phyloP scores from a whole-genome alignment of 2,888 invertebrate species.

The Pandemis corylana region DNA sequence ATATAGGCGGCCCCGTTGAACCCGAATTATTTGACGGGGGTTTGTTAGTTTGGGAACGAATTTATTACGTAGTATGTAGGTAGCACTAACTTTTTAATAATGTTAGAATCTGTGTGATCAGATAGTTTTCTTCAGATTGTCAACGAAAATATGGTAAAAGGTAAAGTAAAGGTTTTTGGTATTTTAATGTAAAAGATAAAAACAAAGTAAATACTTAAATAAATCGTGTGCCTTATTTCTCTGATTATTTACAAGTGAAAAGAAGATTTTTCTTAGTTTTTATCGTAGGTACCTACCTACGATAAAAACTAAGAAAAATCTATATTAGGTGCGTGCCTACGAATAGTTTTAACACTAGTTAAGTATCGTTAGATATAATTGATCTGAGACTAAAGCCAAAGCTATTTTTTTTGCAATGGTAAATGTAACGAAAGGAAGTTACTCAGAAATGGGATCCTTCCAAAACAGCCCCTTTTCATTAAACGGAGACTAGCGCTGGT shows the following conservation, averaged over 20 bases:
- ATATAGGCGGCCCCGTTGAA: slow-evolving; percentile 58
- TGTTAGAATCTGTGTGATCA: not conserved
- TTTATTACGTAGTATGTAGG: not conserved
- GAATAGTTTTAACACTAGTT: not conserved
- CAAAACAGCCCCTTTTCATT: slow-evolving; percentile 41
- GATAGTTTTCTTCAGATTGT: not conserved
- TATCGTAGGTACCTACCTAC: no score
- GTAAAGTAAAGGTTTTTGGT: not conserved
- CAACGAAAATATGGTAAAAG: not conserved
- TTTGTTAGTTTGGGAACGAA: slow-evolving; percentile 43
- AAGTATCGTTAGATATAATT: no score
- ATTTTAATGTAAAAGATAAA: not conserved
- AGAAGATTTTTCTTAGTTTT: no score
- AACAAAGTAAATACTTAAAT: not conserved
- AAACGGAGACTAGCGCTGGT: slow-evolving; percentile 32
- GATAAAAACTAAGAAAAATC: no score
- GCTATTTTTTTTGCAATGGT: slow-evolving; percentile 8
- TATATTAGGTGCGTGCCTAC: not conserved
- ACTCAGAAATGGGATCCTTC: slow-evolving; percentile 28
- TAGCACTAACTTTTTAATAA: not conserved
- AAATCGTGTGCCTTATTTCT: no score
- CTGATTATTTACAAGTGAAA: no score
- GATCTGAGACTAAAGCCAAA: not conserved
- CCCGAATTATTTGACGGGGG: slow-evolving; percentile 63
- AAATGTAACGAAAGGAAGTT: slow-evolving; percentile 33